A percentile compares a stretch with the other conserved stretches of the same genome.
These are phyloP conservation scores for Anabas testudineus DNA, from an alignment of 2,797 vertebrate species.

Conservation along the genomic window DNA sequence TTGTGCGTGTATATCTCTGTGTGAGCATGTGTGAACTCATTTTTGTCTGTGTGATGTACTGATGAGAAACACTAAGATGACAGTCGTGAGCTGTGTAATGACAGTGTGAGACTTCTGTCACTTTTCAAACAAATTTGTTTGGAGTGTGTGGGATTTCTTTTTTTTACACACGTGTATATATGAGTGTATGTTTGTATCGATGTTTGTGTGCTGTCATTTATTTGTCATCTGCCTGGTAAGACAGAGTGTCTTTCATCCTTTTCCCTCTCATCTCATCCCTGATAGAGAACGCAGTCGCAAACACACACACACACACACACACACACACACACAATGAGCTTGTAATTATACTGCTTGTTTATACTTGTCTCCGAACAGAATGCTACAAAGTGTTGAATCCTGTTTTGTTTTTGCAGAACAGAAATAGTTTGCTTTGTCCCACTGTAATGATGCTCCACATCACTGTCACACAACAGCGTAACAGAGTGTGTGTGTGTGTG, in stretches of 20 bases:
- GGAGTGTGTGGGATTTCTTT: conserved; percentile 37
- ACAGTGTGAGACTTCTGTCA: conserved; percentile 78
- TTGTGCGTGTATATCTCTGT: conserved; percentile 10
- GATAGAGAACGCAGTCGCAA: conserved; percentile 57
- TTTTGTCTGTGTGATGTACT: conserved; percentile 73
- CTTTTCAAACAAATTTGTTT: conserved; percentile 76
- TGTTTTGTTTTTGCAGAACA: conserved; percentile 73
- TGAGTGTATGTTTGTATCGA: conserved; percentile 26
- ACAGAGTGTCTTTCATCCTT: conserved; percentile 74
- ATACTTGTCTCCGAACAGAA: conserved; percentile 73
- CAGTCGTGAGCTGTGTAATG: conserved; percentile 76
- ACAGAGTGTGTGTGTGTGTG: conserved; percentile 15
- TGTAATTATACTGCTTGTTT: conserved; percentile 77
- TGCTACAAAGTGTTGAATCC: conserved; percentile 74
- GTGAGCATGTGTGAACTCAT: conserved; percentile 37
- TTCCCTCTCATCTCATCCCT: conserved; percentile 68
- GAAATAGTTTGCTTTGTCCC: conserved; percentile 80
- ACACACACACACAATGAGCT: conserved; percentile 54
- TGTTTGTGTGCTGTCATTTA: conserved; percentile 63
- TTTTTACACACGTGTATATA: conserved; percentile 25
- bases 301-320: conserved; percentile 16
- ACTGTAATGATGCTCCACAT: conserved; percentile 70
- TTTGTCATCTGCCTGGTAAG: conserved; percentile 76
- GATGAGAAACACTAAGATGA: conserved; percentile 78
- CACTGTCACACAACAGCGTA: conserved; percentile 54